Percentiles rank a stretch among this genome's conserved stretches.
Conservation (phyloP, 2,797 vertebrate genomes). For the Paratrypauchen microcephalus region DNA sequence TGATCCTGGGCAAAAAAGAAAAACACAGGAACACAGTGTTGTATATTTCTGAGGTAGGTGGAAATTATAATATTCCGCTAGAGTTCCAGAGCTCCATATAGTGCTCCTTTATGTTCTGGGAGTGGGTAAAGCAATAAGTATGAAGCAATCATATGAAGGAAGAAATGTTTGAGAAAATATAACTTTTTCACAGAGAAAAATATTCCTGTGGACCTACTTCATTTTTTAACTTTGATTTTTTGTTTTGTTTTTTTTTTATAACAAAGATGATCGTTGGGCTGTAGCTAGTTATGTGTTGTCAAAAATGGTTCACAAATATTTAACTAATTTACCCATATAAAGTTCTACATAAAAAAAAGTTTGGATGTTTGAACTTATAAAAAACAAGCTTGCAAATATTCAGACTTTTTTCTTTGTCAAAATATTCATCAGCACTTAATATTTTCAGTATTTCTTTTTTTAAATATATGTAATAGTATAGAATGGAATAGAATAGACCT, state of each 20-base stretch:
- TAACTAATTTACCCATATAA: no score
- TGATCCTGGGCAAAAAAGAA: slow-evolving; percentile 15
- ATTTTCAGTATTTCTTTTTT: no score
- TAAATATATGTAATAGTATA: no score
- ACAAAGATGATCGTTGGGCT: no score
- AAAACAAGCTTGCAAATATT: no score
- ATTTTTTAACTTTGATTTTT: not conserved
- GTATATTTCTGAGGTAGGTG: slow-evolving; percentile 15
- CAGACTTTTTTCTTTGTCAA: no score
- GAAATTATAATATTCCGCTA: slow-evolving; percentile 13
- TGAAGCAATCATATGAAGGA: not conserved
- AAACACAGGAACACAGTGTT: slow-evolving; percentile 8
- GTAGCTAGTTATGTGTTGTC: no score
- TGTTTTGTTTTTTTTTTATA: not conserved
- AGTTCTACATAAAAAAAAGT: no score
- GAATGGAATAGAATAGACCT: no score
- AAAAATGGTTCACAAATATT: no score
- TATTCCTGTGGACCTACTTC: not conserved
- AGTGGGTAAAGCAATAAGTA: not conserved
- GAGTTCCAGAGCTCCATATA: slow-evolving; percentile 1
- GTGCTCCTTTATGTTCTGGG: not conserved
- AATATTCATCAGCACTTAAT: no score
- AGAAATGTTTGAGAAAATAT: not conserved
- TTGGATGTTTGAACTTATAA: no score
- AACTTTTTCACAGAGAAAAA: not conserved